Percentiles rank a stretch among this genome's conserved stretches.
Evolutionary conservation across 2,888 invertebrate species (phyloP).

Genomic region (Drosophila glabriapex): DNA sequence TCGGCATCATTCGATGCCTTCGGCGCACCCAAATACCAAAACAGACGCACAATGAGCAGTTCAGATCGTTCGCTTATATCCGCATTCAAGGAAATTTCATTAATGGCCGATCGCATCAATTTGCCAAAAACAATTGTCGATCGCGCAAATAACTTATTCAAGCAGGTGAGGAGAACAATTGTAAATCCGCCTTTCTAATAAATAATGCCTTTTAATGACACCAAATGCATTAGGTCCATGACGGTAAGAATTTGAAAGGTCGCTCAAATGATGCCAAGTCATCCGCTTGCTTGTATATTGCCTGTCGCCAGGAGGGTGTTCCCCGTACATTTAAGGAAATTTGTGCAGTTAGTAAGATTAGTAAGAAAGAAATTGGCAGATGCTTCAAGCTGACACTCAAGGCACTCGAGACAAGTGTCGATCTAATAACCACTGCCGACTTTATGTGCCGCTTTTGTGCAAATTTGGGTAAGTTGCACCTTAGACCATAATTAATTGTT

Average conservation of each 20-base stretch:
- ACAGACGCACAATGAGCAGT: conserved; percentile 94
- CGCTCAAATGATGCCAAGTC: conserved; percentile 99
- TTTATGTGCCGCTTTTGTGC: conserved; percentile 99
- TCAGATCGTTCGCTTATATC: conserved; percentile 97
- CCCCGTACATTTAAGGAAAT: conserved; percentile 99
- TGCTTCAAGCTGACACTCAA: conserved; percentile 99
- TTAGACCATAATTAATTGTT: background rate
- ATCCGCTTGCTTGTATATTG: conserved; percentile 99
- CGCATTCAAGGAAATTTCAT: conserved; percentile 98
- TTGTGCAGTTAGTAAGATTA: conserved; percentile 99
- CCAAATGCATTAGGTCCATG: conserved; percentile 89
- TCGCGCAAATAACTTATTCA: conserved; percentile 97
- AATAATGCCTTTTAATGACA: background rate
- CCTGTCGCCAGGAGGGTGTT: conserved; percentile 99
- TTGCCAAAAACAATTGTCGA: conserved; percentile 98
- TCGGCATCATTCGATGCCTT: conserved; percentile 96
- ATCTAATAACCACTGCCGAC: conserved; percentile 98
- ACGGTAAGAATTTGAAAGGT: conserved; percentile 97
- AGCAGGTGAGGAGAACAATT: conserved; percentile 89
- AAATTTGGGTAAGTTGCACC: conserved; percentile 89
- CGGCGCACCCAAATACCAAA: conserved; percentile 92
- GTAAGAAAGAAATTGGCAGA: conserved; percentile 99
- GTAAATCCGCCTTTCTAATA: background rate
- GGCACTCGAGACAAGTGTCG: conserved; percentile 98
- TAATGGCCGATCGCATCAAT: conserved; percentile 99